Base-by-base conservation (phyloP, 2,888 invertebrate species). In the Tachina fera region DNA sequence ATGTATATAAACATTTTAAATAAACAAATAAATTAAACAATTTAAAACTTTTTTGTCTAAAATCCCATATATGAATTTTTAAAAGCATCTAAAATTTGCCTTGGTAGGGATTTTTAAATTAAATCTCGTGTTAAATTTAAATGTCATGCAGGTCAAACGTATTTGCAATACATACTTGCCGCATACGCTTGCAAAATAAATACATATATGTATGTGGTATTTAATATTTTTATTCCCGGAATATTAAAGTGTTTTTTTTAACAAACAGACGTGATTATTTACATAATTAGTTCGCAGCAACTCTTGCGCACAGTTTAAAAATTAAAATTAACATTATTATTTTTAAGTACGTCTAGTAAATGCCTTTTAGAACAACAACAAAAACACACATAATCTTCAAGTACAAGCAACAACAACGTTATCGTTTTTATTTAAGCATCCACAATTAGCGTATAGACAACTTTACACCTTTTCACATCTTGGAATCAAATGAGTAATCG, bases 401-500 rank as follows among this genome's bases (percentile, higher is more conserved):
- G 31, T 60, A 16, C 14, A 13, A 58, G 31, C n/a, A 60, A 45
- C 53, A 70, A 56, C 39, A 58, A 47, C 10, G 61, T 0, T 74
- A 11, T 31, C 10, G 49, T 67, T 49, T 58, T 45, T 11, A 58
- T 58, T 19, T 5, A 13, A 47, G 16, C 16, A 49, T 31, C 39
- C 16, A 16, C 16, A 16, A 13, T 45, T 58, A 71, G 45, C 41
- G 13, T 39, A n/a, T 47, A 11, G 3, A 47, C 16, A 58, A 61
- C 51, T 80, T 80, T 49, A 80, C 72, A 80, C 80, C 72, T 80
- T 80, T 72, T 72, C n/a, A 72, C 65, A 72, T 67, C 49, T 49
- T 58, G 72, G 9, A 72, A 49, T 65, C 9, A 43, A 41, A 65
- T 65, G 63, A 53, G 39, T 43, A 77, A 77, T 58, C 31, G 19